Evolutionary conservation across 92 coral and sea anemone species (phyloP), one percentile per base, ranked within the genome.

Genomic region (Parazoanthus atlanticus): DNA sequence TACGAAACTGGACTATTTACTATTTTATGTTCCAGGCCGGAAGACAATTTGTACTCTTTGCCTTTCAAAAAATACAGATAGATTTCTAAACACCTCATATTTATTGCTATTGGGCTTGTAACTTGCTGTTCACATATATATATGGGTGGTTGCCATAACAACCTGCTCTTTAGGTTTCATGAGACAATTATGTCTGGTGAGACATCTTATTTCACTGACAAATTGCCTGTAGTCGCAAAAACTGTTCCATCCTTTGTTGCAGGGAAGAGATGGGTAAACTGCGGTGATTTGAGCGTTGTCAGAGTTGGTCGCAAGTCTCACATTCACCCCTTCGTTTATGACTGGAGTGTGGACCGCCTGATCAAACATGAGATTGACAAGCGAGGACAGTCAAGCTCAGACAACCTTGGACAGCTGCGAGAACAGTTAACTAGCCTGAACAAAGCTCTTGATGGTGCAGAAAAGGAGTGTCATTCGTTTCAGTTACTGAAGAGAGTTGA

Each of bases 291-390:
- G 58, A 80, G 90, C 49, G 77, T 96, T 28, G 94, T 96, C 40
- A 94, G 99, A 43, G 93, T 97, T 11, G 99, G 99, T 58, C 98
- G 99, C 5, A 91, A 90, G 74, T 93, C 98, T 19, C 88, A 90
- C 36, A 90, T 95, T 36, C 94, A 91, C 85, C 90, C 91, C 8
- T 54, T 86, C 0, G 96, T 95, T 40, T 66, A 78, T 36, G 81
- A 90, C 28, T 90, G 88, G 70, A 89, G 94, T 36, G 74, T 96
- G 43, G 98, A 96, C 56, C 86, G 71, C 46, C 61, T 96, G 88
- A 75, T 86, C 7, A 93, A 90, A 52, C 81, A 56, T 3, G 91
- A 84, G 74, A 31, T 90, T 23, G 79, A 46, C 17, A 89, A 92
- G 64, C 86, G 36, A 19, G 40, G 86, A 16, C 74, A 47, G 52